Evolutionary conservation across 2,888 invertebrate genomes (phyloP), one percentile per base, ranked within the genome.

Genomic region (Caenorhabditis imperialis): DNA sequence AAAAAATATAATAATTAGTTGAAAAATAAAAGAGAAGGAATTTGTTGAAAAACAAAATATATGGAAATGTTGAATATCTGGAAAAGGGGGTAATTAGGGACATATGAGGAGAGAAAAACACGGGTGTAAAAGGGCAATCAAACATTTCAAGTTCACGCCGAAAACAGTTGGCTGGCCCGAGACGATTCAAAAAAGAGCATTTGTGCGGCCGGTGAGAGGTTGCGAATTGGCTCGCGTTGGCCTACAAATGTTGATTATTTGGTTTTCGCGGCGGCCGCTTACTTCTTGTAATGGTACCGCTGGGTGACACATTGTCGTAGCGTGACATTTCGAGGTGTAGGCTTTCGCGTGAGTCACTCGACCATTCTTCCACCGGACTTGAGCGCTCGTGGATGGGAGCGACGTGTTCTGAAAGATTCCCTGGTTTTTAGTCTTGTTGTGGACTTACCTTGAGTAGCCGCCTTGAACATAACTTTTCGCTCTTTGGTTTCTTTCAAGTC

Each of bases 281-380:
- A 69, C 69, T 75, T 50, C 74, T 45, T 8, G 62, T 75, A 10
- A 75, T 69, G 7, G 74, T 79, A 23, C 79, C 79, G 42, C 77
- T 80, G n/a, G 80, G 78, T 14, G 83, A 78, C n/a, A 84, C 84
- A 55, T 84, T 84, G 63, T 84, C 84, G 70, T 84, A 84, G 27
- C 84, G 75, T n/a, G 83, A 84, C 77, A 84, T 81, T 63, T 84
- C 84, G 18, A 84, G 65, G 12, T 79, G 81, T 14, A 78, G 73
- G 58, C 79, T 79, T 42, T 81, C 79, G 27, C 80, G 35, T 10
- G 81, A 81, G 47, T 81, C 82, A 50, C 77, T 78, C 2, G 79
- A 81, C 82, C 82, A 83, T 55, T 81, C 81, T 65, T 83, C 81
- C 0, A 81, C 81, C 0, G 81, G 82, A 33, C 74, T 74, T 8